Evolutionary conservation across 2,888 invertebrate genomes (phyloP).

Genomic region (Diadromus collaris): DNA sequence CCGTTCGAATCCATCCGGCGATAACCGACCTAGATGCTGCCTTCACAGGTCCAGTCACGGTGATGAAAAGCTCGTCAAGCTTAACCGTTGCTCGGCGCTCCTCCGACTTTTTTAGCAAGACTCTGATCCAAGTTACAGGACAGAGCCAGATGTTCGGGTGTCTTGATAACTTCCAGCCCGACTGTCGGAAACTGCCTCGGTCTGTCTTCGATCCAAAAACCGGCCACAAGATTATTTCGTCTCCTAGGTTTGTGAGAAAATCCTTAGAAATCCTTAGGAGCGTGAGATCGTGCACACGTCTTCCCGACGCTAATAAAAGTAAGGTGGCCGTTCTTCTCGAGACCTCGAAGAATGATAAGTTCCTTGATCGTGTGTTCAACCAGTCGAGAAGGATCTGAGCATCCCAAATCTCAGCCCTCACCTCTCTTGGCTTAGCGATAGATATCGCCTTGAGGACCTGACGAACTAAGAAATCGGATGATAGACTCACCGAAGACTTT

Average conservation of each 20-base stretch:
- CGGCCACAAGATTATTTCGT: constrained; percentile 64
- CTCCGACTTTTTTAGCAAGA: constrained; percentile 52
- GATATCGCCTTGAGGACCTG: constrained; percentile 58
- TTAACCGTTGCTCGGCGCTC: constrained; percentile 37
- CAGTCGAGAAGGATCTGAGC: constrained; percentile 56
- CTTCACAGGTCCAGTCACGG: constrained; percentile 50
- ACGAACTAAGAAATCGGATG: constrained; percentile 56
- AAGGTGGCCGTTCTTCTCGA: constrained; percentile 61
- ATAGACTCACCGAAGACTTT: constrained; percentile 9
- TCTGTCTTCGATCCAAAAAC: constrained; percentile 64
- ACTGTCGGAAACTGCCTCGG: constrained; percentile 58
- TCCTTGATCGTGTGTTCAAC: constrained; percentile 40
- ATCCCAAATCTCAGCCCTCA: constrained; percentile 55
- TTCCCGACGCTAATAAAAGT: constrained; percentile 57
- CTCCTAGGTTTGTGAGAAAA: constrained; percentile 44
- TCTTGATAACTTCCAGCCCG: constrained; percentile 59
- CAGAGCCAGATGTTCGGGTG: constrained; percentile 60
- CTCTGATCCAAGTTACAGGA: constrained; percentile 55
- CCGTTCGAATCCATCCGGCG: constrained; percentile 60
- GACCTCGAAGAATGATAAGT: constrained; percentile 57
- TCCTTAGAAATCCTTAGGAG: constrained; percentile 57
- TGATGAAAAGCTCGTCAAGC: constrained; percentile 52
- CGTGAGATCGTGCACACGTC: constrained; percentile 62
- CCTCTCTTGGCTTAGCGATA: constrained; percentile 49
- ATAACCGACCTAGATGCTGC: constrained; percentile 59